Percentiles rank a stretch among this genome's conserved stretches.
Conservation (phyloP, 2,888 invertebrate genomes). For the Willowsia nigromaculata region DNA sequence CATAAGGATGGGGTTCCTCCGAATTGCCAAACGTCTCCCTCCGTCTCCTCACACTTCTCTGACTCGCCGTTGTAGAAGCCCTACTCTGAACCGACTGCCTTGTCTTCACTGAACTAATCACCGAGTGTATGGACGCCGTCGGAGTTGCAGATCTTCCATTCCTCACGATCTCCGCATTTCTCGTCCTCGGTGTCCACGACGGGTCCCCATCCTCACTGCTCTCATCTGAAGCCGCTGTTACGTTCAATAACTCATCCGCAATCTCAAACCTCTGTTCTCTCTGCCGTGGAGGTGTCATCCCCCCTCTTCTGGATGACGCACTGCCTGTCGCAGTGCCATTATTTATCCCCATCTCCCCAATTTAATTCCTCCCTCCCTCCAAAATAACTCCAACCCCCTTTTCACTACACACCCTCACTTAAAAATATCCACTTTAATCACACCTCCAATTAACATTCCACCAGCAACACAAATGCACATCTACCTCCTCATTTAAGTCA, state of each 20-base stretch:
- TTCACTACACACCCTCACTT: not conserved
- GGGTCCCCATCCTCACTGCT: constrained; percentile 27
- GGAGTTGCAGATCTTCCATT: constrained; percentile 36
- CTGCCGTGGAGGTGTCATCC: not conserved
- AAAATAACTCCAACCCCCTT: not conserved
- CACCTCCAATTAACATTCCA: not conserved
- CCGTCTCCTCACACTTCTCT: not conserved
- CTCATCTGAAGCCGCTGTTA: not conserved
- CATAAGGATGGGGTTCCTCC: constrained; percentile 50
- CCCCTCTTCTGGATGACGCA: not conserved
- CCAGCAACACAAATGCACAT: not conserved
- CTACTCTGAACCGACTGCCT: not conserved
- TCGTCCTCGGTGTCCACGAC: not conserved
- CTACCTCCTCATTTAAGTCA: not conserved
- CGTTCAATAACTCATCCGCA: constrained; percentile 10
- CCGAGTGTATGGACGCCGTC: constrained; percentile 3
- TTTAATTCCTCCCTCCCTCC: not conserved
- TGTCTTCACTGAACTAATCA: not conserved
- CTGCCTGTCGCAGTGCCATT: constrained; percentile 18
- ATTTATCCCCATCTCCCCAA: constrained; percentile 47
- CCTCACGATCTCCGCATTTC: not conserved
- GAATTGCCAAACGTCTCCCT: not conserved
- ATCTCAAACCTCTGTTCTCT: not conserved
- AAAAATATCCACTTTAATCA: not conserved
- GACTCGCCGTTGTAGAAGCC: not conserved